Evolutionary conservation across 2,113 vertebrate species (phyloP).

Genomic region (Forbesichthys papilliferus): DNA sequence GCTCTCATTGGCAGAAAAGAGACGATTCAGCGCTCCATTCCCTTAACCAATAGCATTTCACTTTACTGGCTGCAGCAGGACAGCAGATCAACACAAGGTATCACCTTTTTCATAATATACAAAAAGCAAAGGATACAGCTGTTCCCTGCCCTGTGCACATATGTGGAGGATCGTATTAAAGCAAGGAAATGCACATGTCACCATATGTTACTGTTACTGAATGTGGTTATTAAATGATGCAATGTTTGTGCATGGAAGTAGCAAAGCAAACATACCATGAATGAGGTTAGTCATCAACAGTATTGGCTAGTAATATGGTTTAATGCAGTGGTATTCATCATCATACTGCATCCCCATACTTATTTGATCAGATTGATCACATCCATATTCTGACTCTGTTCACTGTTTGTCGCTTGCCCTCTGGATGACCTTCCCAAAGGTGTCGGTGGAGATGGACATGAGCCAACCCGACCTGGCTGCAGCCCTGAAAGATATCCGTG

Average conservation of each 20-base stretch:
- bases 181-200: too few species aligned
- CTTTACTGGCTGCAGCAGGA: conserved; percentile 15
- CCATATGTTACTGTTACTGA: too few species aligned
- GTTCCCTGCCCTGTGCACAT: background rate
- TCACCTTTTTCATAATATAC: conserved; percentile 19
- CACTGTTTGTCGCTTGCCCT: background rate
- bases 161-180: too few species aligned
- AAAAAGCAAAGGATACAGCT: background rate
- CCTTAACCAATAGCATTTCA: conserved; percentile 37
- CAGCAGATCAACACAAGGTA: conserved; percentile 18
- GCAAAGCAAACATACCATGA: too few species aligned
- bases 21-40: conserved; percentile 58
- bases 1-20: conserved; percentile 20
- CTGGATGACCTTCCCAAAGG: conserved; percentile 43
- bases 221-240: too few species aligned
- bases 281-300: too few species aligned
- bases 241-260: too few species aligned
- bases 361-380: too few species aligned
- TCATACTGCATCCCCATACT: too few species aligned
- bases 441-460: conserved; percentile 81
- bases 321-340: too few species aligned
- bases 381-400: background rate
- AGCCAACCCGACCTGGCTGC: conserved; percentile 78
- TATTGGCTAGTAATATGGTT: too few species aligned
- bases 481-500: conserved; percentile 81